Evolutionary conservation across 2,113 vertebrate species (phyloP).

Genomic region (Lophius piscatorius): DNA sequence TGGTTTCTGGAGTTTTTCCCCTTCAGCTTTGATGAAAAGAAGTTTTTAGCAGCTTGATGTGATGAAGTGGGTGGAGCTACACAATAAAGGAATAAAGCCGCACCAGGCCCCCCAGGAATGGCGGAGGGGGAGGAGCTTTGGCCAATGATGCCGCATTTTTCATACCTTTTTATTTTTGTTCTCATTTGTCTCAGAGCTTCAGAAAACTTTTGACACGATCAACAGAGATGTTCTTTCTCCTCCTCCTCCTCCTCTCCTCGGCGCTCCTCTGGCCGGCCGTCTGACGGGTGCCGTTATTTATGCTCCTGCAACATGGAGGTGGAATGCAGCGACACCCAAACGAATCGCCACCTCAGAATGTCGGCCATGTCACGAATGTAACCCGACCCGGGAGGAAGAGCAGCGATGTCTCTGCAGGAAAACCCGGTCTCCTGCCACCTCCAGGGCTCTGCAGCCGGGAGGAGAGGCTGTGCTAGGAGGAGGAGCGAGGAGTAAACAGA

Average conservation of each 20-base stretch:
- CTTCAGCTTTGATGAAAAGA: no score
- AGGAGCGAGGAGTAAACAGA: not conserved
- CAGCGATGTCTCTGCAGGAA: conserved; percentile 1
- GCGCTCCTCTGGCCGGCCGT: not conserved
- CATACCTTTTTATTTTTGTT: no score
- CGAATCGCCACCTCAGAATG: conserved; percentile 41
- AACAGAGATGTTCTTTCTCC: no score
- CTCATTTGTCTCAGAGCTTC: no score
- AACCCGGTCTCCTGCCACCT: not conserved
- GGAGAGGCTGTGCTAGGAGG: not conserved
- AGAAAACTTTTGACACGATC: no score
- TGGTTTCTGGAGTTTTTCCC: no score
- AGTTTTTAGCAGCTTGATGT: no score
- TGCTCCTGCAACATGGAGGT: conserved; percentile 49
- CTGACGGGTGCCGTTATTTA: conserved; percentile 44
- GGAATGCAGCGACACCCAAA: conserved; percentile 54
- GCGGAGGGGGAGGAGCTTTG: no score
- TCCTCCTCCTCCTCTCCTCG: not conserved
- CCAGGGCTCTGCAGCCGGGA: not conserved
- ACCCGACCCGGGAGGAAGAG: conserved; percentile 22
- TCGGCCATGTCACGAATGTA: conserved; percentile 57
- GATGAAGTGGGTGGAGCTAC: no score
- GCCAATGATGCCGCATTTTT: no score
- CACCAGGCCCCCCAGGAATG: no score
- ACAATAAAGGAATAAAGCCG: no score